phyloP scores from a whole-genome alignment of 2,797 vertebrate genomes.

The Corythornis leucogaster region DNA sequence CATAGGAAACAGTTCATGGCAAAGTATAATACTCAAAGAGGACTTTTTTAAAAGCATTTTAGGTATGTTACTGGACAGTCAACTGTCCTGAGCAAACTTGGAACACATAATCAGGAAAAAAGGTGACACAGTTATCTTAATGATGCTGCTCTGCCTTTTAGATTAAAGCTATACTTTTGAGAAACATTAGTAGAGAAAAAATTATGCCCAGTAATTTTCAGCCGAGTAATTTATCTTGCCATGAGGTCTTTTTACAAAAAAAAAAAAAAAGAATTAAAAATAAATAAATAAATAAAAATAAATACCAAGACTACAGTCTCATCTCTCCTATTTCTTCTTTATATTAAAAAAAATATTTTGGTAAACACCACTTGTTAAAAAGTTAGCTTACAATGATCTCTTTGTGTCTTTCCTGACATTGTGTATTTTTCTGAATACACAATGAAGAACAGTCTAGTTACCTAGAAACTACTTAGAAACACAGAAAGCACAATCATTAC shows the following conservation, averaged over 20 bases:
- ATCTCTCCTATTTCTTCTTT: not conserved
- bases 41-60: not conserved
- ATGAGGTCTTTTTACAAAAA: not conserved
- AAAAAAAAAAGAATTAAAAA: too few relatives aligned
- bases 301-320: not conserved
- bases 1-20: not conserved
- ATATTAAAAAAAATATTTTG: not conserved
- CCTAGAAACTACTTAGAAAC: not conserved
- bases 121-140: not conserved
- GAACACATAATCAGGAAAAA: not conserved
- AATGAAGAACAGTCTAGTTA: not conserved
- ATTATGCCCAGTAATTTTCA: not conserved
- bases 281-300: not conserved
- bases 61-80: not conserved
- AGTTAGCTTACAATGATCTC: not conserved
- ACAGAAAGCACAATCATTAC: not conserved
- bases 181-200: not conserved
- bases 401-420: not conserved
- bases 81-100: not conserved
- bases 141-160: not conserved
- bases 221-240: not conserved
- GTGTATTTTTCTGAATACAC: not conserved
- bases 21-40: not conserved
- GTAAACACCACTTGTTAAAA: not conserved
- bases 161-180: not conserved